These are phyloP conservation scores for Lepidostoma basale DNA, from an alignment of 1,140 invertebrate genomes.

Conservation along the genomic window DNA sequence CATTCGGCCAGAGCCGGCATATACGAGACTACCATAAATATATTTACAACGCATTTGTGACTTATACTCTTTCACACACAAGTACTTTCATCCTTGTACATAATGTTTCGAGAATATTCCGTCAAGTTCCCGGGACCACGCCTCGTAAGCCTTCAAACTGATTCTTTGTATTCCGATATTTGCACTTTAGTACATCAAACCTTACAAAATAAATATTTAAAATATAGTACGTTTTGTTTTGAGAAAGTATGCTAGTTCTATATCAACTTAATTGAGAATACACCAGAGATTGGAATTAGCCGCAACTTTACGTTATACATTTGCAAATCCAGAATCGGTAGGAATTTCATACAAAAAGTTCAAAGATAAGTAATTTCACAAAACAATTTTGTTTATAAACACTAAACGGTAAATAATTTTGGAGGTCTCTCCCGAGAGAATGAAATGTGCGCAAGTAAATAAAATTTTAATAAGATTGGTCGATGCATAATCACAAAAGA, in stretches of 20 bases:
- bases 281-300: background rate
- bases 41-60: conserved; percentile 35
- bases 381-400: too few relatives aligned
- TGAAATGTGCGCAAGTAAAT: too few relatives aligned
- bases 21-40: background rate
- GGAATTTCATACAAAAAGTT: too few relatives aligned
- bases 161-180: background rate
- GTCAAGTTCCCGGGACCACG: too few relatives aligned
- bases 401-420: too few relatives aligned
- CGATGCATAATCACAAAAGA: too few relatives aligned
- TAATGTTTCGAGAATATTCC: background rate
- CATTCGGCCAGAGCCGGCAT: conserved; percentile 41
- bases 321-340: too few relatives aligned
- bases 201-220: background rate
- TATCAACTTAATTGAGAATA: background rate
- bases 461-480: too few relatives aligned
- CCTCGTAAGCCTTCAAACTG: too few relatives aligned
- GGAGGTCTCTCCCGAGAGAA: too few relatives aligned
- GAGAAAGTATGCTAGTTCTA: background rate
- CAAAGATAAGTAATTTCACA: too few relatives aligned
- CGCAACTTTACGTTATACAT: too few relatives aligned
- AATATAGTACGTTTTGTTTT: conserved; percentile 19
- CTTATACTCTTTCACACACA: conserved; percentile 2
- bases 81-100: background rate
- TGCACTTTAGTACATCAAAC: conserved; percentile 2